Conservation (phyloP, 2,888 invertebrate species). For the Rhagium mordax region DNA sequence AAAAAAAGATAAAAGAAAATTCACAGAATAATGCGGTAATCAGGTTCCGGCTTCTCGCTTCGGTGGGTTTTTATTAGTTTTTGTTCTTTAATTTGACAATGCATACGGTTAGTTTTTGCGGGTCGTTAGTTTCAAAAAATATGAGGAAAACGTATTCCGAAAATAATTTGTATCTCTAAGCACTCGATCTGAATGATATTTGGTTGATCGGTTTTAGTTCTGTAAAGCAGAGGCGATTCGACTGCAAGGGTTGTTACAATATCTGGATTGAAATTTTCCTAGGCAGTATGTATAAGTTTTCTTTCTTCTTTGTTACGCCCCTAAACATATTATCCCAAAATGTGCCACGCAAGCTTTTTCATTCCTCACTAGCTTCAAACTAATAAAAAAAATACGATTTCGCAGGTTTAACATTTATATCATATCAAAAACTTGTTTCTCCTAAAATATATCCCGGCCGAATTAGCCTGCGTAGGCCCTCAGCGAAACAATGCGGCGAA, state of each 20-base stretch:
- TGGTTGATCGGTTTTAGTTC: background rate
- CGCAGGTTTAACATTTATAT: no score
- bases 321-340: no score
- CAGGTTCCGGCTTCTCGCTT: background rate
- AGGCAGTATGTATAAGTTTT: no score
- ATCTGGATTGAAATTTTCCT: no score
- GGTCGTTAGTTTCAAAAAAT: constrained; percentile 6
- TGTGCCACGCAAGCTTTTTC: no score
- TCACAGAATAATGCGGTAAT: constrained; percentile 9
- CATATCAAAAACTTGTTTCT: background rate
- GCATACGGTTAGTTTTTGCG: constrained; percentile 4
- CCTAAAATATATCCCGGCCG: background rate
- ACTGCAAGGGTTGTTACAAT: no score
- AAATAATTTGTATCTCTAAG: constrained; percentile 3
- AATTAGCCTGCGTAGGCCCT: background rate
- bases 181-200: background rate
- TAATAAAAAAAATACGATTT: no score
- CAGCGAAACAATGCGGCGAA: background rate
- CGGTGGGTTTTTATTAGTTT: background rate
- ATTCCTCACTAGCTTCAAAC: no score
- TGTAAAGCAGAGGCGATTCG: background rate
- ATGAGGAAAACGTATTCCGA: background rate
- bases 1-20: constrained; percentile 2
- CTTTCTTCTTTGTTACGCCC: no score
- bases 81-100: background rate